Percentiles rank a stretch among this genome's conserved stretches.
Conservation (phyloP, 2,888 invertebrate genomes). For the Lasius fuliginosus region DNA sequence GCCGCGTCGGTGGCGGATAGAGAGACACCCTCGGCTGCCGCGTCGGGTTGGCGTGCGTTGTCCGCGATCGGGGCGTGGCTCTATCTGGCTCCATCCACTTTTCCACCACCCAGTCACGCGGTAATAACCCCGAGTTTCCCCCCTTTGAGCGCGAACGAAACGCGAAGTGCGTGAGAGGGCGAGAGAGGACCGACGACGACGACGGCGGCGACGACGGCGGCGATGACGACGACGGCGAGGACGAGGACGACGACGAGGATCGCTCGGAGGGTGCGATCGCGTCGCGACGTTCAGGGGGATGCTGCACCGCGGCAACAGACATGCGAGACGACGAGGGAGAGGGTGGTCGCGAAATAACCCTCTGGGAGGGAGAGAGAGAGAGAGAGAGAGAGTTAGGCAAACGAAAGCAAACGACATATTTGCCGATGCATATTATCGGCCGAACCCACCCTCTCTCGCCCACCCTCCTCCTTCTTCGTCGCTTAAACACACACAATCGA, state of each 20-base stretch:
- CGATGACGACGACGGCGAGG: neutral
- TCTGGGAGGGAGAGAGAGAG: conserved; percentile 41
- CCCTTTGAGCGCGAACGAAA: conserved; percentile 11
- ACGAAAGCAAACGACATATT: conserved; percentile 69
- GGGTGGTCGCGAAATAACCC: conserved; percentile 60
- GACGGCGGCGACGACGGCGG: neutral
- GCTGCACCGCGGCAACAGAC: conserved; percentile 63
- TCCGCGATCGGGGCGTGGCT: conserved; percentile 70
- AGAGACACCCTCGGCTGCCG: conserved; percentile 69
- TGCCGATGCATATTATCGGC: conserved; percentile 74
- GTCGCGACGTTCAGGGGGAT: conserved; percentile 59
- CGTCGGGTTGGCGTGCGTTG: conserved; percentile 54
- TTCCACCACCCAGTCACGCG: conserved; percentile 69
- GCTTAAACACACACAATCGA: conserved; percentile 21
- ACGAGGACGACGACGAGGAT: conserved; percentile 56
- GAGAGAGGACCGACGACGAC: conserved; percentile 38
- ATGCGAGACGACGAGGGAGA: conserved; percentile 42
- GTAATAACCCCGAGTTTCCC: neutral
- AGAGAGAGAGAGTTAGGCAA: conserved; percentile 13
- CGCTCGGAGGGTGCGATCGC: conserved; percentile 67
- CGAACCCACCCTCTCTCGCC: conserved; percentile 50
- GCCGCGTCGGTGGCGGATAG: conserved; percentile 74
- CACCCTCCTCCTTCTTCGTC: conserved; percentile 48
- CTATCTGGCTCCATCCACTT: conserved; percentile 69
- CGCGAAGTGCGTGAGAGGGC: conserved; percentile 10